Evolutionary conservation across 2,888 invertebrate genomes (phyloP).

Genomic region (Drosophila ochracea): DNA sequence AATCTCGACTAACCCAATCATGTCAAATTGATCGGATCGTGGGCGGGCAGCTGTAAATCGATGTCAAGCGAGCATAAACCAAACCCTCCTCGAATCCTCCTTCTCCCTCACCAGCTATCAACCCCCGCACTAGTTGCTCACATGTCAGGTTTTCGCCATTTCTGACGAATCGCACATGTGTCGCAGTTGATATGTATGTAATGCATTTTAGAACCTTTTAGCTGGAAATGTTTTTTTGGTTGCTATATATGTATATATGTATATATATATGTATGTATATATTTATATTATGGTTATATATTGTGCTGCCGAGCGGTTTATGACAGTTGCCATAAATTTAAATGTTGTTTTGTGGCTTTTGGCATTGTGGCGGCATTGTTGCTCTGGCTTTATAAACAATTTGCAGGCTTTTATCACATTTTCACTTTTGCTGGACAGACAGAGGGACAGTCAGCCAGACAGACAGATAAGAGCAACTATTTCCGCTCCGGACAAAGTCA

Average conservation of each 20-base stretch:
- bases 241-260: not conserved
- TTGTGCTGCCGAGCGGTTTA: constrained; percentile 56
- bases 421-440: constrained; percentile 57
- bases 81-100: not conserved
- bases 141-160: constrained; percentile 11
- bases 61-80: constrained; percentile 24
- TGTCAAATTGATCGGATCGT: constrained; percentile 67
- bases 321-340: constrained; percentile 71
- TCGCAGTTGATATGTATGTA: constrained; percentile 18
- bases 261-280: not conserved
- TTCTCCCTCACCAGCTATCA: accelerated
- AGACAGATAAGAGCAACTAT: constrained; percentile 62
- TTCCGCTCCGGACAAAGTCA: constrained; percentile 71
- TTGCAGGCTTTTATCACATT: constrained; percentile 69
- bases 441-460: not conserved
- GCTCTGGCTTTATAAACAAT: constrained; percentile 70
- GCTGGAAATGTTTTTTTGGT: constrained; percentile 10
- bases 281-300: constrained; percentile 16
- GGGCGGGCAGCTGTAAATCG: constrained; percentile 43
- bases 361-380: not conserved
- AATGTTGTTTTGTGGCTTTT: constrained; percentile 27
- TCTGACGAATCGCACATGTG: constrained; percentile 11
- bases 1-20: constrained; percentile 72
- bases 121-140: not conserved
- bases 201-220: constrained; percentile 53